Percentiles rank a stretch among this genome's conserved stretches.
These are phyloP conservation scores for Mythimna lalbum DNA, from an alignment of 2,888 invertebrate species.

Conservation along the genomic window DNA sequence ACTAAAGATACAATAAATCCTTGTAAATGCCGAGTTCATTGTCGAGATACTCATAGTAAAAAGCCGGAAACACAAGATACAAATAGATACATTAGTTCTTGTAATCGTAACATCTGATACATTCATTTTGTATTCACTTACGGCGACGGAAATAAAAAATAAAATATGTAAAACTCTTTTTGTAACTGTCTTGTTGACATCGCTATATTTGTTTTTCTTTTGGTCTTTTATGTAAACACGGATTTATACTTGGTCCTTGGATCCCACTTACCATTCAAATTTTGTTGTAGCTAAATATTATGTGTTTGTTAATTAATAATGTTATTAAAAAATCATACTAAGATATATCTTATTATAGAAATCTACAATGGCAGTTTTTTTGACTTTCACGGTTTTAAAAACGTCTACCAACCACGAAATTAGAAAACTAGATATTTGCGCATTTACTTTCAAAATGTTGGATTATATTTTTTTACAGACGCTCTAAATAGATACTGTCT, in stretches of 20 bases:
- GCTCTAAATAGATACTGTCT: too few relatives aligned
- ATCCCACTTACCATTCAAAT: background rate
- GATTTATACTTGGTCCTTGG: background rate
- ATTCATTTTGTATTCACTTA: constrained; percentile 70
- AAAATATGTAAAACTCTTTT: constrained; percentile 37
- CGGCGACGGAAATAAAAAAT: constrained; percentile 58
- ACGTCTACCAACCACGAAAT: too few relatives aligned
- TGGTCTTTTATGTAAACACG: background rate
- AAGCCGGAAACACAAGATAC: constrained; percentile 84
- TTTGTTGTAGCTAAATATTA: background rate
- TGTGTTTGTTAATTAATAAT: background rate
- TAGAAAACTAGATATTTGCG: background rate
- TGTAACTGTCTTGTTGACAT: constrained; percentile 16
- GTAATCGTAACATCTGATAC: constrained; percentile 84
- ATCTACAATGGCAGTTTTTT: too few relatives aligned
- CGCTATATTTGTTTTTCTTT: background rate
- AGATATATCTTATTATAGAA: too few relatives aligned
- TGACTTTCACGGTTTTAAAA: too few relatives aligned
- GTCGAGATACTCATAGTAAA: constrained; percentile 67
- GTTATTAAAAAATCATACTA: too few relatives aligned
- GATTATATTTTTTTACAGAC: too few relatives aligned
- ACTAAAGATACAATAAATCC: constrained; percentile 54
- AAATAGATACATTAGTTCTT: constrained; percentile 87
- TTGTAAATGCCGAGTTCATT: constrained; percentile 65
- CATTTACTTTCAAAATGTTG: background rate